These are phyloP conservation scores for Petrocephalus sullivani DNA, from an alignment of 2,797 vertebrate species.

Conservation along the genomic window DNA sequence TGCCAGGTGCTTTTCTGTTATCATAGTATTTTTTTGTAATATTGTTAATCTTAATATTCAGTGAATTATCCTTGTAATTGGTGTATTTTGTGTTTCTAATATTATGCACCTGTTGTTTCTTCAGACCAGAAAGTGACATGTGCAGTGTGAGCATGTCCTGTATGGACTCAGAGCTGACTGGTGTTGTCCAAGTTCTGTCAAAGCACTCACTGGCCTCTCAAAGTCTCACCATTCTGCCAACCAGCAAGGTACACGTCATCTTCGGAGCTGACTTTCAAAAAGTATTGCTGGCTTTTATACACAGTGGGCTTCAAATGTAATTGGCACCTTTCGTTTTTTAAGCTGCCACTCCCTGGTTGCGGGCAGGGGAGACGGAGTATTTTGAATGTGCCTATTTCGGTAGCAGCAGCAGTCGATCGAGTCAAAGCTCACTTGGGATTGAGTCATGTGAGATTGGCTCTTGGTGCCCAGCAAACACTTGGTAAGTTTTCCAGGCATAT, in stretches of 20 bases:
- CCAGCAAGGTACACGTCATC: slow-evolving; percentile 73
- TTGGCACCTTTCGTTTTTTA: background rate
- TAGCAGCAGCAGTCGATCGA: slow-evolving; percentile 63
- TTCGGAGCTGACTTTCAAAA: background rate
- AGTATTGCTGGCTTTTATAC: background rate
- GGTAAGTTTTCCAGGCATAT: slow-evolving; percentile 55
- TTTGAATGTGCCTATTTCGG: slow-evolving; percentile 64
- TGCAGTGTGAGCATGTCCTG: slow-evolving; percentile 72
- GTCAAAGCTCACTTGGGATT: slow-evolving; percentile 80
- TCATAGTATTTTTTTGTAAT: background rate
- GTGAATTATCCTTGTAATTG: background rate
- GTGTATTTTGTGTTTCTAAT: background rate
- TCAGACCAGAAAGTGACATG: slow-evolving; percentile 62
- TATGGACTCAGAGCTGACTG: slow-evolving; percentile 68
- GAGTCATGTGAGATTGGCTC: slow-evolving; percentile 75
- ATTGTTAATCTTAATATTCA: background rate
- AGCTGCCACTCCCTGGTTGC: slow-evolving; percentile 74
- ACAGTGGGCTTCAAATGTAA: background rate
- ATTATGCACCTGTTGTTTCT: background rate
- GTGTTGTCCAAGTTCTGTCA: slow-evolving; percentile 68
- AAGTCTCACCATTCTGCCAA: slow-evolving; percentile 66
- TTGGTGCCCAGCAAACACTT: slow-evolving; percentile 67
- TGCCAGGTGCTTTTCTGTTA: slow-evolving; percentile 61
- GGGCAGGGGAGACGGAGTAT: slow-evolving; percentile 81
- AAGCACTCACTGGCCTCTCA: slow-evolving; percentile 55